Evolutionary conservation across 1,140 invertebrate genomes (phyloP), one percentile per base, ranked within the genome.

Genomic region (Drosophila bocqueti): DNA sequence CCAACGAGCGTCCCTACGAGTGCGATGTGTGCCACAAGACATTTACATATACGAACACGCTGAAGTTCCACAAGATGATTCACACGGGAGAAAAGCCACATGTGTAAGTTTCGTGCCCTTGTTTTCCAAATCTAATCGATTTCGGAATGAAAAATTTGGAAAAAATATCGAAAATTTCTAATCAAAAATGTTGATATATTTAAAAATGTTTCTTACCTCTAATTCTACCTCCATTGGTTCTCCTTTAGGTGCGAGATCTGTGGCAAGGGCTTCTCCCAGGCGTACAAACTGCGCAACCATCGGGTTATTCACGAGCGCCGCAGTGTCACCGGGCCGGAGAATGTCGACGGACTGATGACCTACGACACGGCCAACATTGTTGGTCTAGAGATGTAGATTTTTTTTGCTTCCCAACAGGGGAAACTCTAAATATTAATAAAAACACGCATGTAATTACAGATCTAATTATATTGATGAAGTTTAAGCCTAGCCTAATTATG

Each of bases 11-110:
- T 38, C 94, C 94, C 8, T 95, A 95, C 76, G 94, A 94, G 71
- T 95, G 94, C 79, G 92, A 93, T 60, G 94, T 94, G 60, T 95
- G 94, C 75, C 94, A 94, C 24, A 95, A 95, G 79, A 94, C 94
- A n/a, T 95, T 95, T 64, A 95, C 94, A 15, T 94, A 95, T 83
- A 94, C 91, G 2, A 91, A 92, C 55, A 92, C 91, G 6, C 55
- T 92, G 16, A 92, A 92, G 76, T 91, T 92, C 72, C 91, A 92
- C 62, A 92, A 92, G 57, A 92, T 92, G 91, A 92, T 92, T 46
- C 91, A 92, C 54, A 92, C 91, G 1, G 91, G 91, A 4, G 91
- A 92, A 34, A 92, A 92, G 58, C 91, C 91, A 0, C 85, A 90
- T 72, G 91, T 92, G 91, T 92, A 92, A 87, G 91, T 91, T 24